Conservation (phyloP, 2,888 invertebrate species). For the Hoplodrina ambigua region DNA sequence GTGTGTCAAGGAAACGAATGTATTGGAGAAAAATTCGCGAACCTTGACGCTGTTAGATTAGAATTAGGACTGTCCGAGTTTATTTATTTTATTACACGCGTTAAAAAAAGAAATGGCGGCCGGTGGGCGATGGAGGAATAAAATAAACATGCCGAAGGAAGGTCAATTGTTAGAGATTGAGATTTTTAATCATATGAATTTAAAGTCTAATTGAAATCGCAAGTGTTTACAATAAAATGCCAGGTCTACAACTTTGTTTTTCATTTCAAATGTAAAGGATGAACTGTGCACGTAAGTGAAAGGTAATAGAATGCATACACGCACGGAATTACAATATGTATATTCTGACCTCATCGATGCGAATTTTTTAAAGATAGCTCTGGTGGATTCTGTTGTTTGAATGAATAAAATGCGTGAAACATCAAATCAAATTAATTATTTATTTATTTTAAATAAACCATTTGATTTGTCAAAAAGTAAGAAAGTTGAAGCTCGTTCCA, state of each 20-base stretch:
- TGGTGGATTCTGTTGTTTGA: not conserved
- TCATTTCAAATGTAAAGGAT: slow-evolving; percentile 49
- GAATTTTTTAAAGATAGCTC: slow-evolving; percentile 4
- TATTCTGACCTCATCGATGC: slow-evolving; percentile 34
- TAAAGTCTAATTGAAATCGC: slow-evolving; percentile 28
- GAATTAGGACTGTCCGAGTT: slow-evolving; percentile 84
- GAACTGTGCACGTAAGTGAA: slow-evolving; percentile 48
- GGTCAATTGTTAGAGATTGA: slow-evolving; percentile 45
- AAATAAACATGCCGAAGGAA: slow-evolving; percentile 46
- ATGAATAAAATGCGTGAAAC: not conserved
- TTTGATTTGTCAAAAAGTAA: too few relatives aligned
- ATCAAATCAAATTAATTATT: too few relatives aligned
- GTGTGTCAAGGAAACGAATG: slow-evolving; percentile 85
- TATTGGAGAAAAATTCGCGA: slow-evolving; percentile 86
- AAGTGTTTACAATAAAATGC: slow-evolving; percentile 25
- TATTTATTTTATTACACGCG: slow-evolving; percentile 76
- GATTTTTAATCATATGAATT: slow-evolving; percentile 22
- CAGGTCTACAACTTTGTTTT: slow-evolving; percentile 15
- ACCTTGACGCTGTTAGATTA: slow-evolving; percentile 84
- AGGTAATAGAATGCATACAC: slow-evolving; percentile 47
- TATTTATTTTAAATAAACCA: too few relatives aligned
- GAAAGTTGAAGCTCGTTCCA: too few relatives aligned
- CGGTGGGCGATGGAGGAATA: slow-evolving; percentile 39
- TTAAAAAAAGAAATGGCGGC: slow-evolving; percentile 64
- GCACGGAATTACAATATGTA: slow-evolving; percentile 46